Evolutionary conservation across 2,797 vertebrate genomes (phyloP), one percentile per base, ranked within the genome.

Genomic region (Pseudomugil gertrudae): DNA sequence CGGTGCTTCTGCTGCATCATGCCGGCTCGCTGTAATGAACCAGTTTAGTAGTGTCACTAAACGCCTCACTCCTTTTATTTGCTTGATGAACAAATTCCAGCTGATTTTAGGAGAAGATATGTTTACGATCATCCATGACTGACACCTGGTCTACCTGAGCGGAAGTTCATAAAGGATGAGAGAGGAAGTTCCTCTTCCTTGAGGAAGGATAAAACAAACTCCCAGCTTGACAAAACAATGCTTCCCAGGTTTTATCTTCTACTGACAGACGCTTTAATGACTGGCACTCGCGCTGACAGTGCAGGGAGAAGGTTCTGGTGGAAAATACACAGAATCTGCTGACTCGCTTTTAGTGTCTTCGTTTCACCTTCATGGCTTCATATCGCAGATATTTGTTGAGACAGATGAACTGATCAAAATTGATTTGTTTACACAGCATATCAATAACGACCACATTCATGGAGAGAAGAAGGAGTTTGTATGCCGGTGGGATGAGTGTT

Each of bases 381-480:
- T 24, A 1, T 65, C 35, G 17, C 57, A 33, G 13, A 51, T 5
- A 0, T 5, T 2, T 33, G 15, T 53, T 48, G 0, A 9, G 35
- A 36, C 14, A 6, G n/a, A 9, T 26, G 23, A 36, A 47, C 1
- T 69, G 54, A 77, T 57, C 23, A 32, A 11, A 54, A 17, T 56
- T 21, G 47, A 61, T 40, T 26, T 71, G 30, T 72, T 63, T 66
- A 68, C 69, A 10, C 88, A 99, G 98, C 98, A 99, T 84, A 99
- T 99, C 92, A 99, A 98, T 92, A 99, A 98, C 0, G 98, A 99
- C 69, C 98, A 99, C 92, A 99, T 99, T 91, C 98, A 99, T 0
- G 98, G 98, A 10, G 98, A 99, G 90, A 98, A 98, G 94, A 99
- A 99, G 91, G 98, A 99, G 92, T 99, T 99, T 23, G 98, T 99